phyloP scores from a whole-genome alignment of 2,888 invertebrate genomes.

The Drosophila algonquin region DNA sequence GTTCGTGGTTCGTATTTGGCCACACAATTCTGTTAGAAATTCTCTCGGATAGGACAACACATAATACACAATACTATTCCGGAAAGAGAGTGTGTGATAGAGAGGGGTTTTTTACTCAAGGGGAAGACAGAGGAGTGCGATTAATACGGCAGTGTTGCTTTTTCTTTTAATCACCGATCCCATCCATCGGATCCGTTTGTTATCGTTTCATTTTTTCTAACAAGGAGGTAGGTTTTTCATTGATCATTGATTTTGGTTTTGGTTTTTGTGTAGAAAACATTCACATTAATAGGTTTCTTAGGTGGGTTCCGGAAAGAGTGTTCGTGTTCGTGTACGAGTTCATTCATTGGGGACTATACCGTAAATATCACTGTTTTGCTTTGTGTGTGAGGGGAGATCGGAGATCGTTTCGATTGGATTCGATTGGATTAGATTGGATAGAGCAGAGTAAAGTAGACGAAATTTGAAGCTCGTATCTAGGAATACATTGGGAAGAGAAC shows the following conservation, averaged over 20 bases:
- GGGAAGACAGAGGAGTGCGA: conserved; percentile 50
- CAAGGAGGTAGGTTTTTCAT: conserved; percentile 73
- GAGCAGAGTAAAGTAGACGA: conserved; percentile 46
- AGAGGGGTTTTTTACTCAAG: conserved; percentile 2
- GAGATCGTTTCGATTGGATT: conserved; percentile 3
- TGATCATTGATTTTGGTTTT: conserved; percentile 35
- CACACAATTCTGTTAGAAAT: conserved; percentile 77
- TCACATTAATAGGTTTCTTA: conserved; percentile 71
- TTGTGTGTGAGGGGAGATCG: conserved; percentile 36
- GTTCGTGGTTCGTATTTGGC: background rate
- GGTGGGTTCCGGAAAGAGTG: conserved; percentile 71
- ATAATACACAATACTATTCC: conserved; percentile 4
- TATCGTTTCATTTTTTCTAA: conserved; percentile 42
- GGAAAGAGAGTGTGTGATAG: conserved; percentile 14
- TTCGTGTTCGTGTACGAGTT: conserved; percentile 56
- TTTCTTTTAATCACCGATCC: conserved; percentile 50
- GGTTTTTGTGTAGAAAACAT: conserved; percentile 64
- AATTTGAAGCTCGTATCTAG: conserved; percentile 57
- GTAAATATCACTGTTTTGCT: conserved; percentile 78
- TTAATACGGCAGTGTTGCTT: conserved; percentile 72
- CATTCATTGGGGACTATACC: conserved; percentile 54
- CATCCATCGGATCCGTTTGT: conserved; percentile 29
- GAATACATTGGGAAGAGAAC: conserved; percentile 35
- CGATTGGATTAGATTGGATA: conserved; percentile 9
- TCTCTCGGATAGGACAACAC: conserved; percentile 34